Percentiles rank a stretch among this genome's conserved stretches.
phyloP scores from a whole-genome alignment of 92 coral and sea anemone genomes.

The Scolanthus callimorphus region DNA sequence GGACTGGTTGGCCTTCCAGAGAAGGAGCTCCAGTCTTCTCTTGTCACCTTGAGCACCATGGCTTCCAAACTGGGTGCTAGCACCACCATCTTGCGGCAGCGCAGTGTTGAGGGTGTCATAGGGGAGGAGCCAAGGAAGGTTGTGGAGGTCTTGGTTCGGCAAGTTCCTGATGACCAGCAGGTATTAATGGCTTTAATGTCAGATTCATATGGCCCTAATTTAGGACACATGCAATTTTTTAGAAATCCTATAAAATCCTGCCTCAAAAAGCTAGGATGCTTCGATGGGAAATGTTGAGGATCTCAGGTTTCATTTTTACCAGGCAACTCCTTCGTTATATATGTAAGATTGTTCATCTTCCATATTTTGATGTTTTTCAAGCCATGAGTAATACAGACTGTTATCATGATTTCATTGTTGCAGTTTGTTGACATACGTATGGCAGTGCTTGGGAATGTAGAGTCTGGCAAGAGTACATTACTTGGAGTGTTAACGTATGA shows the following conservation, averaged over 20 bases:
- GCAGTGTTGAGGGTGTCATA: conserved; percentile 32
- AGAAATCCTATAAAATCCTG: no score
- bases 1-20: conserved; percentile 78
- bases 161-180: conserved; percentile 96
- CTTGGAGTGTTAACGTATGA: conserved; percentile 93
- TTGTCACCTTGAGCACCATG: conserved; percentile 76
- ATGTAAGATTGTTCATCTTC: no score
- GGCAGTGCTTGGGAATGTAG: conserved; percentile 97
- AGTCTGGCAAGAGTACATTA: conserved; percentile 93
- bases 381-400: no score
- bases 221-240: no score
- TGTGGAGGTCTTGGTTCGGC: conserved; percentile 87
- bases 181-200: no score
- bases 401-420: no score
- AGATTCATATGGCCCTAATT: no score
- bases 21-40: conserved; percentile 79
- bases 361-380: no score
- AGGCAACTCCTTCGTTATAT: no score
- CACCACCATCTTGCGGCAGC: conserved; percentile 72
- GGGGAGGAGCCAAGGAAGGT: conserved; percentile 45
- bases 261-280: no score
- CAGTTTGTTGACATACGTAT: conserved; percentile 93
- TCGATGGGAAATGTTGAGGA: no score
- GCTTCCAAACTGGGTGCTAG: conserved; percentile 86
- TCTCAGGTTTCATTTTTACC: no score